Conservation (phyloP, 1,140 invertebrate species). For the Heliconius congener region DNA sequence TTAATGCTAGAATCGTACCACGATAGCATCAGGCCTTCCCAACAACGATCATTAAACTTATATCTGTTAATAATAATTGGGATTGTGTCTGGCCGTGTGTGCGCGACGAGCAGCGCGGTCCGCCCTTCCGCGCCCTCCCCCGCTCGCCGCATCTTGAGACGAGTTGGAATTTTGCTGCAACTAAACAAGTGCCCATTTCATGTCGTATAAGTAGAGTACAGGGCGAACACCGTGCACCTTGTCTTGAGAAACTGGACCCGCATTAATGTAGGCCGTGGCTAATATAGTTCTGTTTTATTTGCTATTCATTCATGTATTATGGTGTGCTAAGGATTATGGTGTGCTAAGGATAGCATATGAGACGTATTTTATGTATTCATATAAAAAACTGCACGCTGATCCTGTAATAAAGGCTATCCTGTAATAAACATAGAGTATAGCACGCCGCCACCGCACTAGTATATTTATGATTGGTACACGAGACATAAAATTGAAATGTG, state of each 20-base stretch:
- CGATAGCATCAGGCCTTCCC: conserved; percentile 37
- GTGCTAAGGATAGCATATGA: no score
- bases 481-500: conserved; percentile 36
- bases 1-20: conserved; percentile 23
- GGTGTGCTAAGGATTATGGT: no score
- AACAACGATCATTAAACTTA: conserved; percentile 58
- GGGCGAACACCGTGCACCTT: conserved; percentile 19
- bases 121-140: conserved; percentile 39
- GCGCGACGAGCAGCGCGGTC: conserved; percentile 67
- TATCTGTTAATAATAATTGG: conserved; percentile 71
- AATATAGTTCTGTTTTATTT: conserved; percentile 7
- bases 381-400: neutral
- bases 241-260: conserved; percentile 30
- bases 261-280: conserved; percentile 10
- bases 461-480: conserved; percentile 23
- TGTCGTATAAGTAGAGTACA: conserved; percentile 36
- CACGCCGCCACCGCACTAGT: neutral
- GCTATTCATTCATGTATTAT: neutral
- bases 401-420: neutral
- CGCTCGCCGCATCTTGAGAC: conserved; percentile 58
- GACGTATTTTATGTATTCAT: no score
- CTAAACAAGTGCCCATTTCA: conserved; percentile 55
- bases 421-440: neutral
- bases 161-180: conserved; percentile 65
- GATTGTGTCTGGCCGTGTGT: conserved; percentile 58